phyloP scores from a whole-genome alignment of 2,888 invertebrate genomes.

The Sphaerophoria rueppellii region DNA sequence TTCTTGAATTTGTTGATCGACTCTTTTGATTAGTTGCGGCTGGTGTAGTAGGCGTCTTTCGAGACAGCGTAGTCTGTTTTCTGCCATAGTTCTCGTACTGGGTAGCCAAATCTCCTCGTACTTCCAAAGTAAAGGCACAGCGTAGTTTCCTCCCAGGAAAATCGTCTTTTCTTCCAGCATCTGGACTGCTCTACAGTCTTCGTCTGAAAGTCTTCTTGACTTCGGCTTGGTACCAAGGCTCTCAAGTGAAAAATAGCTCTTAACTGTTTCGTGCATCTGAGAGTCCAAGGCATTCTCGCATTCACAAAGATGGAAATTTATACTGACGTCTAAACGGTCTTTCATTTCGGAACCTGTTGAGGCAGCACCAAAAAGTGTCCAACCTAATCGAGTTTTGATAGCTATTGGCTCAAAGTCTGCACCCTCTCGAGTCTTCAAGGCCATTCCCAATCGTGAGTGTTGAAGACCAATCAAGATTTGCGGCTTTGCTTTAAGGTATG shows the following conservation, averaged over 20 bases:
- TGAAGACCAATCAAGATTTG: too few relatives aligned
- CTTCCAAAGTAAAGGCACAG: slow-evolving; percentile 28
- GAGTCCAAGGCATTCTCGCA: neutral
- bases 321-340: neutral
- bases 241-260: slow-evolving; percentile 9
- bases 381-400: slow-evolving; percentile 28
- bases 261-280: slow-evolving; percentile 3
- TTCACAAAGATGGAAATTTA: slow-evolving; percentile 25
- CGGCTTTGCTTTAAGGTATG: neutral
- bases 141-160: neutral
- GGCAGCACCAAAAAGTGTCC: slow-evolving; percentile 19
- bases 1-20: slow-evolving; percentile 18
- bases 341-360: neutral
- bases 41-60: neutral
- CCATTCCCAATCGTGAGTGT: slow-evolving; percentile 5
- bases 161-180: slow-evolving; percentile 14
- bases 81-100: slow-evolving; percentile 1
- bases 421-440: slow-evolving; percentile 13
- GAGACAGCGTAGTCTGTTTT: slow-evolving; percentile 33
- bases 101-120: neutral
- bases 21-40: neutral
- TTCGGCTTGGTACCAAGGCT: slow-evolving; percentile 3
- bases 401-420: slow-evolving; percentile 2
- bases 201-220: slow-evolving; percentile 8
- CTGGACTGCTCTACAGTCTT: slow-evolving; percentile 12